A percentile compares a stretch with the other conserved stretches of the same genome.
These are phyloP conservation scores for Conistra vaccinii DNA, from an alignment of 2,888 invertebrate species.

Conservation along the genomic window DNA sequence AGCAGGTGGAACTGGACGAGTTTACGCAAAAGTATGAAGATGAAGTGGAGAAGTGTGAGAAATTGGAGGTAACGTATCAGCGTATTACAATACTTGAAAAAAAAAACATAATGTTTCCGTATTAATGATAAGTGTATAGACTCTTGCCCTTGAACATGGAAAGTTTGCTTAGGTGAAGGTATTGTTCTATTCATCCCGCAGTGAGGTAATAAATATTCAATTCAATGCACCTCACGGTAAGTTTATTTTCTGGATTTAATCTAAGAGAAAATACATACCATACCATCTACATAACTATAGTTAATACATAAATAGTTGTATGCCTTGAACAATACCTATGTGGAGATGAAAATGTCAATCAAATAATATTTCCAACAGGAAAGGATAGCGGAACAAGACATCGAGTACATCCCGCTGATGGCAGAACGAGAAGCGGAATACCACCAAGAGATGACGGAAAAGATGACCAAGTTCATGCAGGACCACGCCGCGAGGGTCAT, in stretches of 20 bases:
- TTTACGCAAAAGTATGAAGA: slow-evolving; percentile 87
- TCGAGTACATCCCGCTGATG: slow-evolving; percentile 89
- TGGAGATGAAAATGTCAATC: neutral
- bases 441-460: slow-evolving; percentile 88
- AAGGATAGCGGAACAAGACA: slow-evolving; percentile 89
- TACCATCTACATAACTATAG: too few species aligned
- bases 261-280: neutral
- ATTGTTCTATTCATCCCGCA: neutral
- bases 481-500: slow-evolving; percentile 86
- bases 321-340: neutral
- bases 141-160: neutral
- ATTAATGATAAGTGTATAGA: neutral
- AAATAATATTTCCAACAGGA: slow-evolving; percentile 69
- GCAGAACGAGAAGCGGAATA: slow-evolving; percentile 91
- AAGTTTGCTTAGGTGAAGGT: neutral
- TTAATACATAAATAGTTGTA: neutral
- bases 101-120: too few species aligned
- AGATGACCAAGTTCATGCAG: slow-evolving; percentile 84
- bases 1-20: slow-evolving; percentile 89
- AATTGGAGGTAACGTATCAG: slow-evolving; percentile 79
- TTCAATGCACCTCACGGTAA: neutral
- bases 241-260: neutral
- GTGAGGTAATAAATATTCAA: neutral
- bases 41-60: slow-evolving; percentile 84
- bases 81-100: neutral